These are phyloP conservation scores for Xestia rhomboidea DNA, from an alignment of 2,888 invertebrate genomes.

Conservation along the genomic window DNA sequence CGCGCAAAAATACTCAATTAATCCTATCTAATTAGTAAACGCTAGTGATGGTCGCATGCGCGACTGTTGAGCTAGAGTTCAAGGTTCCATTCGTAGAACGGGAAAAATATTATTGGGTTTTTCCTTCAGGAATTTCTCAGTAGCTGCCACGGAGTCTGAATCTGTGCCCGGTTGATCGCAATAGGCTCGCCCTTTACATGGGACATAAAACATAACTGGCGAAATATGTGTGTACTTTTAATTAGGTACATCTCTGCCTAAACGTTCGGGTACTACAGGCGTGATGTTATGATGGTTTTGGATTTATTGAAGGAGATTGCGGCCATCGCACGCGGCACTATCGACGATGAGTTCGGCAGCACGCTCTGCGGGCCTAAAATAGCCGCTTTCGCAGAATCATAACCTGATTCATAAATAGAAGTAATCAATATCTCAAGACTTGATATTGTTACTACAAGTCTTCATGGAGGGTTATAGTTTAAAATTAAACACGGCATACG, in stretches of 20 bases:
- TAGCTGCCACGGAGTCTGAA: background rate
- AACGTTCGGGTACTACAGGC: too few species aligned
- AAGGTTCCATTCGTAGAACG: background rate
- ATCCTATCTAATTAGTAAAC: background rate
- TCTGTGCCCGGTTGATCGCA: background rate
- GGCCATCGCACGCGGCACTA: too few species aligned
- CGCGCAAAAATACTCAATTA: background rate
- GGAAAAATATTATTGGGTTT: background rate
- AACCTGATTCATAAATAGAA: too few species aligned
- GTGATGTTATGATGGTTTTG: too few species aligned
- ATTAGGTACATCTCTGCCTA: too few species aligned
- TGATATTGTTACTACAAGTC: background rate
- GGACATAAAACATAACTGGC: too few species aligned
- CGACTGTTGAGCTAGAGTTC: background rate
- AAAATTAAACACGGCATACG: conserved; percentile 35
- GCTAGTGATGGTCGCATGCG: background rate
- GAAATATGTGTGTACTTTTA: too few species aligned
- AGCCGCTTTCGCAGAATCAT: too few species aligned
- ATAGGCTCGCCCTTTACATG: too few species aligned
- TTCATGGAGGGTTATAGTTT: too few species aligned
- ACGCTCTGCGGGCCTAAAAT: too few species aligned
- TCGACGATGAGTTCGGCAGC: background rate
- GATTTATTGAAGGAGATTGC: background rate
- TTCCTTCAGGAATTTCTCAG: background rate
- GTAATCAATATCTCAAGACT: background rate